Evolutionary conservation across 2,888 invertebrate species (phyloP), one percentile per base, ranked within the genome.

Genomic region (Barypeithes pellucidus): DNA sequence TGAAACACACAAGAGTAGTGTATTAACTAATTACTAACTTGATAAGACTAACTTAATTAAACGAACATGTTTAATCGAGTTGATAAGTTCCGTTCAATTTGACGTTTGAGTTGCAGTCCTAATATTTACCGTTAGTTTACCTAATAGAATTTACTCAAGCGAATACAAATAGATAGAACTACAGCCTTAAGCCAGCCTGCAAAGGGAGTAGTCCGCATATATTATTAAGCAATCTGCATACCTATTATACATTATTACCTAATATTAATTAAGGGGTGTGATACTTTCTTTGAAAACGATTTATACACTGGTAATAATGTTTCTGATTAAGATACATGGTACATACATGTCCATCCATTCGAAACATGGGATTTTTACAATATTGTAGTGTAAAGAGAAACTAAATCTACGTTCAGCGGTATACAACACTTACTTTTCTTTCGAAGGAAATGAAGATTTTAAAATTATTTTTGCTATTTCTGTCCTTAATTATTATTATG

Each of bases 121-220:
- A 71, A 71, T 71, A 70, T 74, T 70, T 74, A 67, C 63, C 33
- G 50, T 74, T 57, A 74, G 69, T 74, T 73, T 54, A 59, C 18
- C 41, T 67, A 74, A 52, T 74, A 61, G 65, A 41, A 41, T 62
- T 70, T 61, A 47, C 63, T 24, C 57, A 45, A 63, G 70, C 63
- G 57, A 63, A 70, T 41, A 63, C 43, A 8, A 12, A 62, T 62
- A 62, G 24, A 11, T 41, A 62, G 14, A 43, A 14, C 14, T 43
- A 70, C 62, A 54, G 29, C 70, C 57, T 22, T 14, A 20, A 57
- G 67, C 33, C 18, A 57, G 0, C 16, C 18, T 33, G 18, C 5
- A 57, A 57, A 33, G 16, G 54, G 54, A 22, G 7, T 43, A 39
- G 8, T 16, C 16, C 1, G 8, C 16, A 16, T 16, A 16, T 16